phyloP scores from a whole-genome alignment of 2,888 invertebrate species.

The Diabrotica balteata region DNA sequence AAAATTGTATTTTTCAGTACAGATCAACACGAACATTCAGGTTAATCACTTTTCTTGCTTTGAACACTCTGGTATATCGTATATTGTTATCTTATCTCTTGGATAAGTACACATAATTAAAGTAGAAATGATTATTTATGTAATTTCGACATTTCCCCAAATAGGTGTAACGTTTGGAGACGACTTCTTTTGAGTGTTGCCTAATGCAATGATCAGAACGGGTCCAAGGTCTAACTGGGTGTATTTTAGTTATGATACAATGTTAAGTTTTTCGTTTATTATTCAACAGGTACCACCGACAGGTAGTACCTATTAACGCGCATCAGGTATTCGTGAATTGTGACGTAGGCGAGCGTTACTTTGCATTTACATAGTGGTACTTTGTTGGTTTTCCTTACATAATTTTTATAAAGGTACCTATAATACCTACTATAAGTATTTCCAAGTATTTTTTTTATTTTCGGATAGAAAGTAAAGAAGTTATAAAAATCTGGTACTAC shows the following conservation, averaged over 20 bases:
- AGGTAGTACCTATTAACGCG: constrained; percentile 11
- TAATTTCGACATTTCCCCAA: constrained; percentile 6
- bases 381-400: not conserved
- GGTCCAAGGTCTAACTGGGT: constrained; percentile 19
- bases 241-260: constrained; percentile 9
- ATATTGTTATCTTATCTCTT: constrained; percentile 37
- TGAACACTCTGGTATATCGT: constrained; percentile 20
- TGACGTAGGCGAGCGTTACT: not conserved
- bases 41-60: constrained; percentile 30
- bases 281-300: constrained; percentile 22
- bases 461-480: no score
- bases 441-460: no score
- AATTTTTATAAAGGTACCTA: no score
- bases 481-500: no score
- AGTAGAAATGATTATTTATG: constrained; percentile 12
- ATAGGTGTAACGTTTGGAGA: not conserved
- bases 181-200: constrained; percentile 1
- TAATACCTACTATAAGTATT: no score
- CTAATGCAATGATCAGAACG: constrained; percentile 4
- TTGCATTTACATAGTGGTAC: not conserved
- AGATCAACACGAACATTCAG: constrained; percentile 10
- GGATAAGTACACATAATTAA: constrained; percentile 32
- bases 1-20: not conserved
- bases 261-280: constrained; percentile 9
- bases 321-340: constrained; percentile 3